A percentile compares a stretch with the other conserved stretches of the same genome.
Conservation (phyloP, 2,113 vertebrate species). For the Dicerorhinus sumatrensis region DNA sequence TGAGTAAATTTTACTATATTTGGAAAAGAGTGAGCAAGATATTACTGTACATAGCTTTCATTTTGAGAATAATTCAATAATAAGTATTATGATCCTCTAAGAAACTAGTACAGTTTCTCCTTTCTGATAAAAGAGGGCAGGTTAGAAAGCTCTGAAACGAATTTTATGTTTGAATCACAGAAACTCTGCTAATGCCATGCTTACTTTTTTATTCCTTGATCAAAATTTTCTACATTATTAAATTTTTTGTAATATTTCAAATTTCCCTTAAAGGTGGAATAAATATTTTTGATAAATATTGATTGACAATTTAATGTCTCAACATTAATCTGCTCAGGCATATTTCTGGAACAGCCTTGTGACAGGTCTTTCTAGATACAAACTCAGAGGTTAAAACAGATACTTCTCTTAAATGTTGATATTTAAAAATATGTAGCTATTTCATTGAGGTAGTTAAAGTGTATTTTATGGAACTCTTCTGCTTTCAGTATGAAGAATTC, state of each 20-base stretch:
- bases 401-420: not conserved
- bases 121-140: not conserved
- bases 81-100: not conserved
- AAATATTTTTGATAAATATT: slow-evolving; percentile 3
- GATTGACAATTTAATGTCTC: not conserved
- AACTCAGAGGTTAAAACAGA: not conserved
- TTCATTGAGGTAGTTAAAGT: not conserved
- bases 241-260: not conserved
- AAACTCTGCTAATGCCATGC: not conserved
- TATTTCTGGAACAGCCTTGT: not conserved
- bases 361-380: not conserved
- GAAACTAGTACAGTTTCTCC: not conserved
- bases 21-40: not conserved
- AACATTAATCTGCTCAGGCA: not conserved
- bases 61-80: not conserved
- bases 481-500: not conserved
- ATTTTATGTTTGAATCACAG: not conserved
- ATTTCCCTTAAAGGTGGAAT: not conserved
- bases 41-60: not conserved
- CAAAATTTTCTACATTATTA: not conserved
- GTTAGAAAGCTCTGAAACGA: not conserved
- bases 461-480: slow-evolving; percentile 15
- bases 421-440: not conserved
- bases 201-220: not conserved
- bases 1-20: not conserved